These are phyloP conservation scores for Epizoanthus ramosus DNA, from an alignment of 92 coral and sea anemone genomes.

Conservation along the genomic window DNA sequence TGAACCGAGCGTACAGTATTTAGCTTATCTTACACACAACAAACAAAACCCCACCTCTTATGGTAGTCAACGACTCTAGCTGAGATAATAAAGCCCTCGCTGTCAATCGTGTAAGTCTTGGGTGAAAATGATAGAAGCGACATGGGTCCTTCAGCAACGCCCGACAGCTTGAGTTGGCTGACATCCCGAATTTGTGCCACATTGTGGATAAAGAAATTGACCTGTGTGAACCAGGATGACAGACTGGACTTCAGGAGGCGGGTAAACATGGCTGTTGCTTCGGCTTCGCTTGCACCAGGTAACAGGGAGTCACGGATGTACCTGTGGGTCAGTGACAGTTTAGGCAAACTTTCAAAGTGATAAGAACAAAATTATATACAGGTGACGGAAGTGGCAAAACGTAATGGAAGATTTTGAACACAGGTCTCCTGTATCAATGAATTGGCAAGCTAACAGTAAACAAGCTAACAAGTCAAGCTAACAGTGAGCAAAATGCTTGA, in stretches of 20 bases:
- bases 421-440: too few species aligned
- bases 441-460: too few species aligned
- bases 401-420: too few species aligned
- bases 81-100: slow-evolving; percentile 83
- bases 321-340: background rate
- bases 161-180: slow-evolving; percentile 72
- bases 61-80: slow-evolving; percentile 98
- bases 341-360: too few species aligned
- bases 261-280: slow-evolving; percentile 92
- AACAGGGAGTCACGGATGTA: slow-evolving; percentile 95
- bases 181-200: slow-evolving; percentile 96
- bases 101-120: slow-evolving; percentile 63
- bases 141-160: slow-evolving; percentile 45
- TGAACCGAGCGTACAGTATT: background rate
- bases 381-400: too few species aligned
- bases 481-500: too few species aligned
- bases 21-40: background rate
- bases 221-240: slow-evolving; percentile 96
- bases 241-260: slow-evolving; percentile 92
- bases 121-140: slow-evolving; percentile 92
- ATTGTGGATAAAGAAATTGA: slow-evolving; percentile 97
- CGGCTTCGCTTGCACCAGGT: slow-evolving; percentile 88
- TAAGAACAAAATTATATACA: too few species aligned
- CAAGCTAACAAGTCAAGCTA: too few species aligned
- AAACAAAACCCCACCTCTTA: slow-evolving; percentile 57